Evolutionary conservation across 2,113 vertebrate genomes (phyloP).

Genomic region (Poeciliopsis prolifica): DNA sequence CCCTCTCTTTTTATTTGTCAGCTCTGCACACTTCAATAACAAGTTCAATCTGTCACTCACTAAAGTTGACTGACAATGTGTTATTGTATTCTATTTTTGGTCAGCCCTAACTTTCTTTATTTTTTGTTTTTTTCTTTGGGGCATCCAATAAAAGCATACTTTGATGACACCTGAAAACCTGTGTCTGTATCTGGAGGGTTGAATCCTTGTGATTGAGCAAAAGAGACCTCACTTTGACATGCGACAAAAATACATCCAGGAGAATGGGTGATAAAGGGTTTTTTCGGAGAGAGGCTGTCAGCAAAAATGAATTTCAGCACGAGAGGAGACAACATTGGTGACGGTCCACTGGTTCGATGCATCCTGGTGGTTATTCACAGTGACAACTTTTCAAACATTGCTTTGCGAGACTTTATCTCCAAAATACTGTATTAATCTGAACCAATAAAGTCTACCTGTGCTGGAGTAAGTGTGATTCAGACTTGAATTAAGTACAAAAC

Average conservation of each 20-base stretch:
- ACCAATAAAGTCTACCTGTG: conserved; percentile 21
- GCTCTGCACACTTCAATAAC: conserved; percentile 67
- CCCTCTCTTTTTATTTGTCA: conserved; percentile 68
- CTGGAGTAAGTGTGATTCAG: neutral
- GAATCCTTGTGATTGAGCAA: conserved; percentile 50
- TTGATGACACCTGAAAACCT: conserved; percentile 50
- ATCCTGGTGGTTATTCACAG: conserved; percentile 52
- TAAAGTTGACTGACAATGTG: conserved; percentile 39
- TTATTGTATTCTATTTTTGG: conserved; percentile 49
- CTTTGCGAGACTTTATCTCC: conserved; percentile 43
- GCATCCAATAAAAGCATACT: conserved; percentile 36
- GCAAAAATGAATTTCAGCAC: conserved; percentile 69
- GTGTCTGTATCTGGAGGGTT: conserved; percentile 48
- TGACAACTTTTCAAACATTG: conserved; percentile 61
- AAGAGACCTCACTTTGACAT: conserved; percentile 60
- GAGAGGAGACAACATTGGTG: conserved; percentile 52
- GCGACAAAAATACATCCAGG: conserved; percentile 61
- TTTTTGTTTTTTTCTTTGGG: conserved; percentile 17
- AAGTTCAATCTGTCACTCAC: conserved; percentile 57
- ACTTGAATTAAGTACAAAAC: neutral
- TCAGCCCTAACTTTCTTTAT: conserved; percentile 24
- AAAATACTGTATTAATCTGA: conserved; percentile 48
- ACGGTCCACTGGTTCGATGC: conserved; percentile 58
- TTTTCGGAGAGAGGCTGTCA: conserved; percentile 72
- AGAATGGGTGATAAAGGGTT: conserved; percentile 67